Conservation (phyloP, 2,113 vertebrate species). For the Dicentrarchus labrax region DNA sequence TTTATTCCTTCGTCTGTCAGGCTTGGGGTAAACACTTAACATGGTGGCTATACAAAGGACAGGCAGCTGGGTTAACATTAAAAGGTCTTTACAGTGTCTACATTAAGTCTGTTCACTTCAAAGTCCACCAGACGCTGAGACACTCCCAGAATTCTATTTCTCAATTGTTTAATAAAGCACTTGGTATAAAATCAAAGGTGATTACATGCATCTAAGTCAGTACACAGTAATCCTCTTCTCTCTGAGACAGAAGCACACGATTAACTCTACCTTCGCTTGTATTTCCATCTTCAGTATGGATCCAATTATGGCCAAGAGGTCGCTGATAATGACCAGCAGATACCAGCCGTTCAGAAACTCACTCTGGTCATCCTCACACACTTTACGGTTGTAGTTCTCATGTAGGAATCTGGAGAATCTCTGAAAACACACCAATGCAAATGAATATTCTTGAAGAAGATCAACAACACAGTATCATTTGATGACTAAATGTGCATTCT, state of each 20-base stretch:
- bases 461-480: neutral
- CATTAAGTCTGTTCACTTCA: constrained; percentile 10
- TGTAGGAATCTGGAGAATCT: constrained; percentile 91
- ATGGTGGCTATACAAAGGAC: neutral
- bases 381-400: constrained; percentile 87
- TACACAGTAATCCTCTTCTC: neutral
- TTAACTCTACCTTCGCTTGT: constrained; percentile 90
- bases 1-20: neutral
- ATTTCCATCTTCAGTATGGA: constrained; percentile 99
- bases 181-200: neutral
- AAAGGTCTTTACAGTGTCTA: constrained; percentile 1
- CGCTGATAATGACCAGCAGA: constrained; percentile 92
- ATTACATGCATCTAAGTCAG: neutral
- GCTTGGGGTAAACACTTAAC: neutral
- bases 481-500: neutral
- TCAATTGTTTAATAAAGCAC: neutral
- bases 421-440: constrained; percentile 73
- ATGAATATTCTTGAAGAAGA: neutral
- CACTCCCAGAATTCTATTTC: neutral
- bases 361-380: constrained; percentile 87
- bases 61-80: constrained; percentile 25
- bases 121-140: constrained; percentile 40
- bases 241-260: neutral
- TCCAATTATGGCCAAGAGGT: constrained; percentile 92
- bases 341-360: constrained; percentile 98